Conservation (phyloP, 2,797 vertebrate species). For the Psittacula echo region DNA sequence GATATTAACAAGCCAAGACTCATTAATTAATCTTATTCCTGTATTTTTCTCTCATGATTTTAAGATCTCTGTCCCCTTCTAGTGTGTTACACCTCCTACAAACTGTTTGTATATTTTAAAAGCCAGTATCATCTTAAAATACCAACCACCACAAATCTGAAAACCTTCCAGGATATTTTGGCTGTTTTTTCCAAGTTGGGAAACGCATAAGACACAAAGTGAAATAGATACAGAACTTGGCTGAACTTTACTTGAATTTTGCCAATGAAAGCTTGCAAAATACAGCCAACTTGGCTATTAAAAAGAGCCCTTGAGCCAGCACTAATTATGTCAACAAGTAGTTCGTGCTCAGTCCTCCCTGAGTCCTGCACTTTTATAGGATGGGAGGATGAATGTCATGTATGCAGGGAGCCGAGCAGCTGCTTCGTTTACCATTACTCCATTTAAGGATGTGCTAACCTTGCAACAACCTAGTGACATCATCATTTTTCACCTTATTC, state of each 20-base stretch:
- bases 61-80: constrained; percentile 35
- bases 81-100: not conserved
- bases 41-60: constrained; percentile 50
- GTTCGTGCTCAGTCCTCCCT: constrained; percentile 85
- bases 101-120: constrained; percentile 63
- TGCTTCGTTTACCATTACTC: constrained; percentile 77
- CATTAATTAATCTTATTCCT: constrained; percentile 71
- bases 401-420: constrained; percentile 74
- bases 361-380: constrained; percentile 75
- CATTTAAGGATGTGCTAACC: constrained; percentile 92
- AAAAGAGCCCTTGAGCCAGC: constrained; percentile 70
- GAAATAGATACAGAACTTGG: constrained; percentile 81
- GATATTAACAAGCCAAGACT: constrained; percentile 62
- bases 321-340: constrained; percentile 87
- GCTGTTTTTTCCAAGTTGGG: constrained; percentile 58
- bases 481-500: constrained; percentile 86
- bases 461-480: constrained; percentile 89
- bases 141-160: constrained; percentile 67
- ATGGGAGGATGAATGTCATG: constrained; percentile 29
- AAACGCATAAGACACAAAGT: constrained; percentile 63
- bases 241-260: constrained; percentile 78
- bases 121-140: constrained; percentile 67
- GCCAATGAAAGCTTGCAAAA: constrained; percentile 77
- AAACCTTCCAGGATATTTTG: constrained; percentile 68
- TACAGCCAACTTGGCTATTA: constrained; percentile 77